These are phyloP conservation scores for Synanthedon andrenaeformis DNA, from an alignment of 2,888 invertebrate species.

Conservation along the genomic window DNA sequence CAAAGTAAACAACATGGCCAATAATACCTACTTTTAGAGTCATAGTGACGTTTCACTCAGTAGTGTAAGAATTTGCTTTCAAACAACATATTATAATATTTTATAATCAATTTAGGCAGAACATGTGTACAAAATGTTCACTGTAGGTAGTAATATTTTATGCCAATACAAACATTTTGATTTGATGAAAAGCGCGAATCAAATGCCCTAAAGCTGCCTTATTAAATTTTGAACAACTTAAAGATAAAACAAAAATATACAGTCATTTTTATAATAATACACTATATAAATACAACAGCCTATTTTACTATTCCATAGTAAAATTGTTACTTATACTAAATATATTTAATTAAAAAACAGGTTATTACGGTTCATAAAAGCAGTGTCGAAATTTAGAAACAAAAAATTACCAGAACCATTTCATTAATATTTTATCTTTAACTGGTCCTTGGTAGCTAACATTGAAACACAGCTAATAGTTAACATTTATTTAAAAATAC, in stretches of 20 bases:
- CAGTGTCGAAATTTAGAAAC: constrained; percentile 42
- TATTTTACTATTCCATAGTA: constrained; percentile 66
- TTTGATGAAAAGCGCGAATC: constrained; percentile 11
- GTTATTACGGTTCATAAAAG: constrained; percentile 45
- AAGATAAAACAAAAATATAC: constrained; percentile 58
- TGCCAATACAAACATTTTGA: no score
- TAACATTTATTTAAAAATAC: constrained; percentile 7
- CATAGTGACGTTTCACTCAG: no score
- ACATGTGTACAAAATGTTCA: no score
- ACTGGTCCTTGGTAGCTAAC: constrained; percentile 9
- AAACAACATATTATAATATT: no score
- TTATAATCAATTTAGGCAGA: no score
- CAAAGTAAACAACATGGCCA: no score
- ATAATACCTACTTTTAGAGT: no score
- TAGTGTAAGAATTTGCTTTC: no score
- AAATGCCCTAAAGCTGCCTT: constrained; percentile 13
- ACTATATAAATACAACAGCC: constrained; percentile 67
- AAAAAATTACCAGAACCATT: constrained; percentile 10
- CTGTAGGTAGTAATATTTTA: no score
- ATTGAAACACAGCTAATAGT: neutral
- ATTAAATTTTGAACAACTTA: constrained; percentile 8
- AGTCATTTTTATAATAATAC: constrained; percentile 29
- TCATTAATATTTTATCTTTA: constrained; percentile 11
- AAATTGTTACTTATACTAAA: constrained; percentile 23
- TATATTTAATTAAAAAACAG: constrained; percentile 43